Conservation (phyloP, 2,888 invertebrate genomes). For the Pedicia rivosa region DNA sequence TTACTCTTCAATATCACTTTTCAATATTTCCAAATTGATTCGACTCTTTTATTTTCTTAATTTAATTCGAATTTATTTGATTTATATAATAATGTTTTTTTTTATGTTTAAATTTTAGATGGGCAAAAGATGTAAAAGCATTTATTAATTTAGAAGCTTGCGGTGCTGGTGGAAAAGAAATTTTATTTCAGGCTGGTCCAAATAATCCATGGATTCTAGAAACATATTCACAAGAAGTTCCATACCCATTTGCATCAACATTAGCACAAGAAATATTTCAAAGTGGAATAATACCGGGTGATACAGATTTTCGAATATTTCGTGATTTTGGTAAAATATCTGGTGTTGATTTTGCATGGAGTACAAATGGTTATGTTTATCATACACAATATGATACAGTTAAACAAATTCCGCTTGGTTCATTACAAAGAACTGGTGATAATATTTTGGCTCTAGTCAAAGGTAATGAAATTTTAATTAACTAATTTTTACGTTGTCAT, state of each 20-base stretch:
- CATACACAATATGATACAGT: conserved; percentile 56
- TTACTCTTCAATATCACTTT: no score
- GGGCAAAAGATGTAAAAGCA: conserved; percentile 62
- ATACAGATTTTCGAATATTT: conserved; percentile 53
- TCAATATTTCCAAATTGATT: no score
- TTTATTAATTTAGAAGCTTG: conserved; percentile 86
- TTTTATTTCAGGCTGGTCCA: conserved; percentile 79
- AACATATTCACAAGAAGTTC: conserved; percentile 39
- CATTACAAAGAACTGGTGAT: conserved; percentile 56
- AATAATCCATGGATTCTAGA: conserved; percentile 48
- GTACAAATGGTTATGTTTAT: conserved; percentile 59
- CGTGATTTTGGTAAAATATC: conserved; percentile 54
- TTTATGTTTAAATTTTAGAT: no score
- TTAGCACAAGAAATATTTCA: conserved; percentile 48
- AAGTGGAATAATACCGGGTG: conserved; percentile 45
- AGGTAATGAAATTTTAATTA: no score
- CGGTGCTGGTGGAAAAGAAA: conserved; percentile 82
- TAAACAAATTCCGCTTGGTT: conserved; percentile 43
- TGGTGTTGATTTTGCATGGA: conserved; percentile 64
- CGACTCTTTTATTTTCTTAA: no score
- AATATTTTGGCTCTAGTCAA: conserved; percentile 42
- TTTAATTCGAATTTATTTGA: no score
- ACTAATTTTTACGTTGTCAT: no score
- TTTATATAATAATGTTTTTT: no score
- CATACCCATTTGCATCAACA: conserved; percentile 42